Evolutionary conservation across 2,113 vertebrate species (phyloP).

Genomic region (Muntiacus reevesi): DNA sequence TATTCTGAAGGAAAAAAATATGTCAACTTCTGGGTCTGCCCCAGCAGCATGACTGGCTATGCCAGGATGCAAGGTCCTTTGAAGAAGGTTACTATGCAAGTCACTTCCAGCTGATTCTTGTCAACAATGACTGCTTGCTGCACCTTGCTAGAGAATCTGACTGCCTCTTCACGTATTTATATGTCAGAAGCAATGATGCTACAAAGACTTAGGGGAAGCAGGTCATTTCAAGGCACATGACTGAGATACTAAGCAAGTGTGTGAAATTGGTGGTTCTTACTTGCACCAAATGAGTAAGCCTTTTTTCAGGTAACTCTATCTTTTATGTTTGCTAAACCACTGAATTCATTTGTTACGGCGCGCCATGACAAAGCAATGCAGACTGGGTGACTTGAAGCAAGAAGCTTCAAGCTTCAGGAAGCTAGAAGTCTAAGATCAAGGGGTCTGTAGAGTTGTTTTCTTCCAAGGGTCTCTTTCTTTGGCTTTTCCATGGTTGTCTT

Average conservation of each 20-base stretch:
- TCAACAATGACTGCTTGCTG: background rate
- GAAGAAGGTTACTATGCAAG: background rate
- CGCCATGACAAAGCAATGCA: background rate
- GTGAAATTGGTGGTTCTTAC: background rate
- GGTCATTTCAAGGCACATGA: background rate
- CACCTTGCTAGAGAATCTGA: background rate
- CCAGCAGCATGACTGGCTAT: background rate
- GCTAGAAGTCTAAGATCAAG: background rate
- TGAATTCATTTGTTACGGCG: background rate
- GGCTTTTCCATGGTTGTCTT: rapidly evolving
- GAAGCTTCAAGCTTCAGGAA: background rate
- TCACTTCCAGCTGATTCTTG: background rate
- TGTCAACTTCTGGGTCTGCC: background rate
- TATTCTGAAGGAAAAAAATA: background rate
- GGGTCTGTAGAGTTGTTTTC: background rate
- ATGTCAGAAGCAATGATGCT: background rate
- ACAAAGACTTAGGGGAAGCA: background rate
- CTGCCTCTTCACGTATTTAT: background rate
- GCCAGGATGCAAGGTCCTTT: background rate
- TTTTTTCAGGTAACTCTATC: background rate
- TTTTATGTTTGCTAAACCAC: background rate
- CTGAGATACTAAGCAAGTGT: background rate
- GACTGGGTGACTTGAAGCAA: background rate
- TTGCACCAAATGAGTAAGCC: background rate
- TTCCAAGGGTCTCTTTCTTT: background rate